Evolutionary conservation across 2,888 invertebrate genomes (phyloP).

Genomic region (Ochropleura plecta): DNA sequence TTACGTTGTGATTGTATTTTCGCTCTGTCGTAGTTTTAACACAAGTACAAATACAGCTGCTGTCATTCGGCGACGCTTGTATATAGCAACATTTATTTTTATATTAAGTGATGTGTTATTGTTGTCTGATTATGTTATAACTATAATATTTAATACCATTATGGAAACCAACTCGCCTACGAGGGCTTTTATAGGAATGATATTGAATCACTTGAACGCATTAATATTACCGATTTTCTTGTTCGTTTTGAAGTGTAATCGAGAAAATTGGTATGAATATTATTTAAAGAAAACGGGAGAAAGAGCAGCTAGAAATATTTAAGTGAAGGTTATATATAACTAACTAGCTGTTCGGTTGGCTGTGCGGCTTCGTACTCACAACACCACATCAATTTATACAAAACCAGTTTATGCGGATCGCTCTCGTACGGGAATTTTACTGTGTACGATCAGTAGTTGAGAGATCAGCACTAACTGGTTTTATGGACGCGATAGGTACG

Average conservation of each 20-base stretch:
- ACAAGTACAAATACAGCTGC: not conserved
- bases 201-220: slow-evolving; percentile 5
- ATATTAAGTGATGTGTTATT: slow-evolving; percentile 15
- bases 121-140: slow-evolving; percentile 10
- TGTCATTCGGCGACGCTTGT: slow-evolving; percentile 12
- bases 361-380: no score
- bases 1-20: slow-evolving; percentile 15
- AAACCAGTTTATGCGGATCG: no score
- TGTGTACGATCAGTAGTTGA: no score
- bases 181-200: not conserved
- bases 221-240: slow-evolving; percentile 6
- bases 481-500: no score
- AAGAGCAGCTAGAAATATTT: not conserved
- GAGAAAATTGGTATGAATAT: slow-evolving; percentile 19
- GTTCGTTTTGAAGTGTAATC: slow-evolving; percentile 14
- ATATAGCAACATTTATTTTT: slow-evolving; percentile 23
- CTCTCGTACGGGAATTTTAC: no score
- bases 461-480: no score
- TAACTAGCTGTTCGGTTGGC: no score
- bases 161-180: not conserved
- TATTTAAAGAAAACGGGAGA: slow-evolving; percentile 1
- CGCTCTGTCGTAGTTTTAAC: slow-evolving; percentile 19
- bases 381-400: no score
- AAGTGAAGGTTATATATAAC: not conserved
- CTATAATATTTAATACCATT: not conserved